Evolutionary conservation across 2,113 vertebrate genomes (phyloP), one percentile per base, ranked within the genome.

Genomic region (Gymnobelideus leadbeateri): DNA sequence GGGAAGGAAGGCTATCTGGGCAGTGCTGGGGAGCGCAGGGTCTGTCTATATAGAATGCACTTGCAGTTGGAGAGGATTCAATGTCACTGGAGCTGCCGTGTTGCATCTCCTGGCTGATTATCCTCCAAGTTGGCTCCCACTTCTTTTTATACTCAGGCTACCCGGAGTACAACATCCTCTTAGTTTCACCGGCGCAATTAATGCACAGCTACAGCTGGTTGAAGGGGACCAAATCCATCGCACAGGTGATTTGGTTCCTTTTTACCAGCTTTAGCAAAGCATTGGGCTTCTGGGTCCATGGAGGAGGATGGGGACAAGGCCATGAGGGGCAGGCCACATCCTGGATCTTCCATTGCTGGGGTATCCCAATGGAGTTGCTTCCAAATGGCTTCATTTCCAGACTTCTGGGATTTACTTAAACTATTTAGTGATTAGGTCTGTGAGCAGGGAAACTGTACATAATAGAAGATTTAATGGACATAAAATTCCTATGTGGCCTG

Each of bases 221-320:
- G 99, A 99, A 99, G 99, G 98, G 98, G 98, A 99, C 99, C 99
- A 99, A 99, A 99, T 99, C 99, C 99, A 99, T 99, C 98, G 98
- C 99, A 99, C 95, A 99, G 99, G 96, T 99, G 99, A 99, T 99
- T 99, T 99, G 99, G 99, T 99, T 99, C 99, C 99, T 99, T 99
- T 99, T 99, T 99, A 99, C 99, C 99, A 99, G 99, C 99, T 99
- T 99, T 99, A 99, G 99, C 99, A 99, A 99, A 99, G 99, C 99
- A 99, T 99, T 99, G 96, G 99, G 98, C 96, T 97, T 98, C 91
- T 0, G 25, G 97, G 1, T 96, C 96, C 92, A 7, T 0, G 3
- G 95, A 94, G 57, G 21, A 0, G 91, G 47, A 25, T 84, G n/a
- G 0, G 68, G n/a, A 84, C 68, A 84, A 84, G 68, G 68, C 68